Percentiles rank a stretch among this genome's conserved stretches.
These are phyloP conservation scores for Drosophila kokeensis DNA, from an alignment of 2,888 invertebrate species.

Conservation along the genomic window DNA sequence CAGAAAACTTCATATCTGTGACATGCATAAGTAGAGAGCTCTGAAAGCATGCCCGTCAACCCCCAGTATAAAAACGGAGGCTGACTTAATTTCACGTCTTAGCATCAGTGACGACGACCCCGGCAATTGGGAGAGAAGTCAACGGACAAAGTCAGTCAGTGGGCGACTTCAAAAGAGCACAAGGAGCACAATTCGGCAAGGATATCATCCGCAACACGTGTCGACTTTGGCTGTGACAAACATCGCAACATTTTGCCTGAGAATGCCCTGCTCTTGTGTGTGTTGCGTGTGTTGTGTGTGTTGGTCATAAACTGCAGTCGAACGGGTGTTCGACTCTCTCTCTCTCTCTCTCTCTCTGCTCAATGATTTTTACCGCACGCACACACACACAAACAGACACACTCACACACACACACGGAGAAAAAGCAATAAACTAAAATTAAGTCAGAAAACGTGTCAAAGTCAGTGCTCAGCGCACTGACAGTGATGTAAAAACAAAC, in stretches of 20 bases:
- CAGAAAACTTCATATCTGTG: constrained; percentile 67
- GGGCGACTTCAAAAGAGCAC: constrained; percentile 63
- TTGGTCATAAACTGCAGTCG: constrained; percentile 58
- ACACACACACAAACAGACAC: constrained; percentile 21
- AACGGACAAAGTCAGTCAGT: constrained; percentile 43
- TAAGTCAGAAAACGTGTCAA: constrained; percentile 84
- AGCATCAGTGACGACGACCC: constrained; percentile 51
- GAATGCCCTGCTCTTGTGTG: constrained; percentile 23
- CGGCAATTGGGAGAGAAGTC: constrained; percentile 63
- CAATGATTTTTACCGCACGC: constrained; percentile 27
- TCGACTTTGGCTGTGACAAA: constrained; percentile 47
- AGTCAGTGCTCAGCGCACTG: constrained; percentile 81
- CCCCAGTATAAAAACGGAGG: constrained; percentile 39
- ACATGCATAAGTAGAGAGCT: constrained; percentile 47
- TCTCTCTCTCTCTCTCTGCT: neutral
- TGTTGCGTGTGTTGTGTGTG: constrained; percentile 1
- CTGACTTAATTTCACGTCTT: constrained; percentile 63
- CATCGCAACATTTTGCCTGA: constrained; percentile 41
- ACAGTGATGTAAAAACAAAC: constrained; percentile 78
- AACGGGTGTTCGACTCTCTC: constrained; percentile 15
- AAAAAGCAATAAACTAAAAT: constrained; percentile 83
- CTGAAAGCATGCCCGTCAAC: constrained; percentile 4
- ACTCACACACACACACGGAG: constrained; percentile 28
- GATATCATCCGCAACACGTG: constrained; percentile 83
- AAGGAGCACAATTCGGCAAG: constrained; percentile 48